Conservation (phyloP, 2,888 invertebrate genomes). For the Metopia argyrocephala region DNA sequence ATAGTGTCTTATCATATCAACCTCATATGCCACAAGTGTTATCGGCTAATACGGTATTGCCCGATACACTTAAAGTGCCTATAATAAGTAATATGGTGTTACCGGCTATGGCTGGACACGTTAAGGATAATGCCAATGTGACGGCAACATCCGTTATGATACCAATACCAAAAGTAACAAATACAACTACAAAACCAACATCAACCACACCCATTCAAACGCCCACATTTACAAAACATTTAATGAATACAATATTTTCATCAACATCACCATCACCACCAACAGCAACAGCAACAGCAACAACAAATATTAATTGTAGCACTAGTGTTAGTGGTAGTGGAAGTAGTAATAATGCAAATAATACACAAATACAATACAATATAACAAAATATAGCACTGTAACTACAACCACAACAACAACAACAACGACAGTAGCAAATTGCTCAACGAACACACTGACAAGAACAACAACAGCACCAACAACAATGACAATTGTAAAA, state of each 20-base stretch:
- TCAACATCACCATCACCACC: conserved; percentile 3
- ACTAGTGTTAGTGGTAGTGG: conserved; percentile 16
- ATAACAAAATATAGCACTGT: conserved; percentile 44
- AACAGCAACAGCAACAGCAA: conserved; percentile 29
- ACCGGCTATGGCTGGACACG: conserved; percentile 46
- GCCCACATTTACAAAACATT: conserved; percentile 45
- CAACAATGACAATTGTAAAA: conserved; percentile 55
- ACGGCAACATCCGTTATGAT: conserved; percentile 44
- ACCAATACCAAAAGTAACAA: conserved; percentile 33
- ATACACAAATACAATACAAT: conserved; percentile 36
- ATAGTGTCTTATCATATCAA: conserved; percentile 77
- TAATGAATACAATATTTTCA: neutral
- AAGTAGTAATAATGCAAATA: conserved; percentile 43
- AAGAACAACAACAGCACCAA: conserved; percentile 43
- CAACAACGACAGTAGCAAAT: neutral
- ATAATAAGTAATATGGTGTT: conserved; percentile 63
- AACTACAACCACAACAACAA: conserved; percentile 20
- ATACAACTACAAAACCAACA: conserved; percentile 20
- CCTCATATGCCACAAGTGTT: conserved; percentile 71
- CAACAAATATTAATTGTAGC: conserved; percentile 49
- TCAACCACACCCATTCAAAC: conserved; percentile 45
- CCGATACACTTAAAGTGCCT: conserved; percentile 67
- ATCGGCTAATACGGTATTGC: conserved; percentile 67
- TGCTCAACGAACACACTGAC: conserved; percentile 22
- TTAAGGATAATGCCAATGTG: conserved; percentile 25